These are phyloP conservation scores for Neoaliturus tenellus DNA, from an alignment of 2,888 invertebrate species.

Conservation along the genomic window DNA sequence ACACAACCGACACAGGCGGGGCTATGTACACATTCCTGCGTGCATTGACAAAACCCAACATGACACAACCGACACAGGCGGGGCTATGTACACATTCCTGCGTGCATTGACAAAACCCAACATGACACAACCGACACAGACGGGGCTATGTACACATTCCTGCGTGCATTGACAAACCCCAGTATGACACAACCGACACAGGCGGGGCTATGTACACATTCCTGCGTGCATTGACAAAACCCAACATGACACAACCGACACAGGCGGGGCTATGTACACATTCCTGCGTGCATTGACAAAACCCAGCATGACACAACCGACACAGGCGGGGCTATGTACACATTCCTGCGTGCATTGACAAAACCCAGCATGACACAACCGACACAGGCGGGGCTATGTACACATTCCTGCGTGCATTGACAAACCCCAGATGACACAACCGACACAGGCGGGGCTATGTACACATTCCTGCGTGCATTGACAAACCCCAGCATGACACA, in stretches of 20 bases:
- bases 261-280: background rate
- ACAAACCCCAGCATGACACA: background rate
- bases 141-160: background rate
- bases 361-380: background rate
- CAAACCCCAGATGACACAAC: too few species aligned
- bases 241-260: background rate
- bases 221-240: too few species aligned
- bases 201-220: too few species aligned
- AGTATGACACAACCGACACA: too few species aligned
- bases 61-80: too few species aligned
- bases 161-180: background rate
- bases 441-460: too few species aligned
- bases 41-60: too few species aligned
- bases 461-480: too few species aligned
- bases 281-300: background rate
- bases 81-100: too few species aligned
- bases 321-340: too few species aligned
- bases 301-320: too few species aligned
- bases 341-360: too few species aligned
- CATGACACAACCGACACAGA: background rate
- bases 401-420: background rate
- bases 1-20: background rate
- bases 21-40: slow-evolving; percentile 1
- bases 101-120: background rate
- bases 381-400: background rate